These are phyloP conservation scores for Thamnophis elegans DNA, from an alignment of 2,797 vertebrate genomes.

Conservation along the genomic window DNA sequence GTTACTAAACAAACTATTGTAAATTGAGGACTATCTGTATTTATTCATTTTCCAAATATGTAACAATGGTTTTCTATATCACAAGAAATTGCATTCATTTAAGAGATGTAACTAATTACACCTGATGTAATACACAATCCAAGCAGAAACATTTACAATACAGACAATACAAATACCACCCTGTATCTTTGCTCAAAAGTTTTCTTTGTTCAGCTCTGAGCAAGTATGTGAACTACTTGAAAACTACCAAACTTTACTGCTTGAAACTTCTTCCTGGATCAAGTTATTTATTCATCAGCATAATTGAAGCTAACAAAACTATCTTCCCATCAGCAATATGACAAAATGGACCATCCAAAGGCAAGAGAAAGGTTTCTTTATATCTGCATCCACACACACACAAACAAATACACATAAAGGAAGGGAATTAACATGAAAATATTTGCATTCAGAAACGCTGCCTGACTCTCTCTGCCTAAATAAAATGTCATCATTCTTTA, in stretches of 20 bases:
- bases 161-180: not conserved
- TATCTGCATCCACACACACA: not conserved
- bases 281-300: not conserved
- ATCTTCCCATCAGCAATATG: not conserved
- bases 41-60: not conserved
- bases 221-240: not conserved
- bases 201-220: not conserved
- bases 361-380: not conserved
- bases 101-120: not conserved
- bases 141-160: not conserved
- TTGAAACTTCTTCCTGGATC: not conserved
- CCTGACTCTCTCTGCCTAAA: not conserved
- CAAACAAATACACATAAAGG: not conserved
- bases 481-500: not conserved
- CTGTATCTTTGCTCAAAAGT: not conserved
- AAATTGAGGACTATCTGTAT: not conserved
- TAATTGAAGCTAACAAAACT: not conserved
- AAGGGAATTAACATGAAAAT: not conserved
- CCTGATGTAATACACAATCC: conserved; percentile 3
- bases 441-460: not conserved
- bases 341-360: not conserved
- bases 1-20: not conserved
- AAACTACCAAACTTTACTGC: not conserved
- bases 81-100: not conserved
- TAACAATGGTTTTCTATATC: not conserved